Evolutionary conservation across 1,140 invertebrate genomes (phyloP), one percentile per base, ranked within the genome.

Genomic region (Rhyzopertha dominica): DNA sequence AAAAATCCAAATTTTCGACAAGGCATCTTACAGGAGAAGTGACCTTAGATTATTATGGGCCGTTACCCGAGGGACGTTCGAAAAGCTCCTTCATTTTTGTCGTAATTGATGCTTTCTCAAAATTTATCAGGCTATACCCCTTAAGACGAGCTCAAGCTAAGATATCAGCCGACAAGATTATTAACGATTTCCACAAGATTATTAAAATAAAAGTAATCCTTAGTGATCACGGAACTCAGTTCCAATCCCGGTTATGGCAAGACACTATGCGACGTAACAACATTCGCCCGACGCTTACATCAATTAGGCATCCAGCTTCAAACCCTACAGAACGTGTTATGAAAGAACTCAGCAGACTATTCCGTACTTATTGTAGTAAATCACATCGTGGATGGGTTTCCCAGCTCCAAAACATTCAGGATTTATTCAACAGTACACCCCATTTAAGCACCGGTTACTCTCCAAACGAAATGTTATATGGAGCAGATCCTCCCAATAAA

Each of bases 391-490:
- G 34, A 7, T 62, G 59, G 57, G 49, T 34, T 7, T 9, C 24
- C 0, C 26, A 49, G 5, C 18, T 64, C 5, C 10, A 18, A 4
- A 42, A 46, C 7, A 53, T 64, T 2, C 56, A 63, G 43, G 34
- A 45, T 5, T 43, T 59, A 1, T 61, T 67, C 24, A 72, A 71
- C 47, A 55, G 56, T 4, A 53, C 62, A 5, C 46, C 50, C 9
- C 67, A 71, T 47, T 31, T 44, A 10, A 58, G 51, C 10, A 70
- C 62, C 0, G 54, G 59, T 0, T 63, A 39, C 34, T 56, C 56
- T 0, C 69, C 70, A 0, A 58, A 36, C 31, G 56, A 67, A 39
- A 42, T 72, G 1, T 22, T 69, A 10, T 63, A 52, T 47, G 66
- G 68, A 9, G 24, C 30, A n/a, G 53, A 23, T 39, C 26, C 42